Conservation (phyloP, 2,888 invertebrate genomes). For the Chelonus formosanus region DNA sequence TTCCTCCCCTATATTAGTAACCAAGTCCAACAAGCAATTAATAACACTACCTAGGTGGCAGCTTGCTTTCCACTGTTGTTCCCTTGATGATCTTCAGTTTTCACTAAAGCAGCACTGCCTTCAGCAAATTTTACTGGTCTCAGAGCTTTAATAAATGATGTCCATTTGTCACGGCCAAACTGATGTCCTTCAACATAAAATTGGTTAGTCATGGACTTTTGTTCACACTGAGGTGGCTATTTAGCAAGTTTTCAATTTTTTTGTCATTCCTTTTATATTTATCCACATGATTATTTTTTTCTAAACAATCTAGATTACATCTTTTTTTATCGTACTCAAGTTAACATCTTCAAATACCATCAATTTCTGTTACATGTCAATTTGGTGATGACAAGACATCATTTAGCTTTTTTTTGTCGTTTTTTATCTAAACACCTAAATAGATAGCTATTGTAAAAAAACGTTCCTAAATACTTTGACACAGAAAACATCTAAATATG, state of each 20-base stretch:
- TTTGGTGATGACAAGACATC: too few relatives aligned
- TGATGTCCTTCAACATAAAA: slow-evolving; percentile 1
- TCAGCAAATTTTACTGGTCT: slow-evolving; percentile 20
- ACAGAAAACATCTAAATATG: too few relatives aligned
- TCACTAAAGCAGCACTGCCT: slow-evolving; percentile 7
- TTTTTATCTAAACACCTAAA: too few relatives aligned
- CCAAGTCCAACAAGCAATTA: background rate
- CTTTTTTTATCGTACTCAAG: too few relatives aligned
- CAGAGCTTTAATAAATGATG: slow-evolving; percentile 50
- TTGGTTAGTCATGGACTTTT: slow-evolving; percentile 5
- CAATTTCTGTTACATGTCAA: background rate
- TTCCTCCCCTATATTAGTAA: background rate
- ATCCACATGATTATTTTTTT: background rate
- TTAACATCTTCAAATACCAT: background rate
- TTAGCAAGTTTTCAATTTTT: slow-evolving; percentile 10
- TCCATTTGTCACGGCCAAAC: slow-evolving; percentile 46
- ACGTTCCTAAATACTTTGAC: too few relatives aligned
- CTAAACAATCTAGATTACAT: background rate
- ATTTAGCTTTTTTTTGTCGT: too few relatives aligned
- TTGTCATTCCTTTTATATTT: background rate
- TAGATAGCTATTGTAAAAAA: too few relatives aligned
- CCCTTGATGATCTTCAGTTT: slow-evolving; percentile 13
- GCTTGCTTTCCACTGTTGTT: slow-evolving; percentile 2
- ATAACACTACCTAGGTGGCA: background rate
- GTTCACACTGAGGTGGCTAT: slow-evolving; percentile 1